phyloP scores from a whole-genome alignment of 2,797 vertebrate species.

The Oryzias dopingdopingensis region DNA sequence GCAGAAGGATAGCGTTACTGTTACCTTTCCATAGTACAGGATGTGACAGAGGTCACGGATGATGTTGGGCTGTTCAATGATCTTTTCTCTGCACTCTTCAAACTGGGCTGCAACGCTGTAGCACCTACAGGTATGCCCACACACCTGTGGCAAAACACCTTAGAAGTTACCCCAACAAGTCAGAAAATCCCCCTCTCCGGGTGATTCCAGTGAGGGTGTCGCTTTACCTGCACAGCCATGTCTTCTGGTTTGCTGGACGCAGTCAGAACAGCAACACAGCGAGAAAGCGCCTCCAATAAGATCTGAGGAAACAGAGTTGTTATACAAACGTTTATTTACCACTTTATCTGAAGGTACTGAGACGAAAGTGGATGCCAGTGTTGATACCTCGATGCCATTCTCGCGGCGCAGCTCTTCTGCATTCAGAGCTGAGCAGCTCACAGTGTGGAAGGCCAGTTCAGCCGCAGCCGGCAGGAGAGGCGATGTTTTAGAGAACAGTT shows the following conservation, averaged over 20 bases:
- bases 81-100: constrained; percentile 98
- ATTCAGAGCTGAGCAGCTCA: constrained; percentile 97
- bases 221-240: constrained; percentile 94
- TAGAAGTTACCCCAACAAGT: too few species aligned
- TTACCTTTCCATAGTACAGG: constrained; percentile 92
- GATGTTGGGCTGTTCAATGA: constrained; percentile 93
- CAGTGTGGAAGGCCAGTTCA: constrained; percentile 95
- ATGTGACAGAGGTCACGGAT: constrained; percentile 96
- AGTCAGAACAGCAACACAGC: constrained; percentile 92
- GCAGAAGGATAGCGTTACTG: constrained; percentile 1
- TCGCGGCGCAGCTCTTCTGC: constrained; percentile 98
- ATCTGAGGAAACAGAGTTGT: constrained; percentile 73
- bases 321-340: neutral
- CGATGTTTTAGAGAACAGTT: constrained; percentile 94
- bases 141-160: constrained; percentile 79
- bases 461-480: constrained; percentile 90
- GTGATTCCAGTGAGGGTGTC: neutral
- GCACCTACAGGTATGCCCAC: constrained; percentile 93
- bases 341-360: neutral
- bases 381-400: constrained; percentile 89
- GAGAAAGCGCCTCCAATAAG: constrained; percentile 90
- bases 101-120: constrained; percentile 98
- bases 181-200: too few species aligned
- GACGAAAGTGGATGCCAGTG: neutral
- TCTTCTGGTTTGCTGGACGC: constrained; percentile 90